phyloP scores from a whole-genome alignment of 2,888 invertebrate species.

The Mesochorus sp. region DNA sequence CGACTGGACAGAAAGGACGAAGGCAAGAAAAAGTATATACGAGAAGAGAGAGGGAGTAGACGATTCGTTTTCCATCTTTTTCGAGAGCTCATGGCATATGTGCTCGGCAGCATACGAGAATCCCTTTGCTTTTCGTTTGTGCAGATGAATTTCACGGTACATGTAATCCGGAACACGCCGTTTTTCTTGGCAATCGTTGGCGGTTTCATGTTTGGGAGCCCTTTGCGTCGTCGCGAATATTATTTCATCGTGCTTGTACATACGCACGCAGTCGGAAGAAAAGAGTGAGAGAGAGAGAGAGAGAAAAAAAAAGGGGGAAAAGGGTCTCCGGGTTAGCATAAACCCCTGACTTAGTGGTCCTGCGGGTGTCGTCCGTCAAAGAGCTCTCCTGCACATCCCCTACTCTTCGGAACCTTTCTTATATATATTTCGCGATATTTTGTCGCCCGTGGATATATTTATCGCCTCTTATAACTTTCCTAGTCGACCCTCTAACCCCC shows the following conservation, averaged over 20 bases:
- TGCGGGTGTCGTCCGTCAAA: slow-evolving; percentile 80
- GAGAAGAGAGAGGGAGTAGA: background rate
- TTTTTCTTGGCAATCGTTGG: slow-evolving; percentile 49
- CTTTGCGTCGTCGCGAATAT: slow-evolving; percentile 72
- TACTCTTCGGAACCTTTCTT: slow-evolving; percentile 71
- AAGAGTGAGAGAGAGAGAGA: slow-evolving; percentile 3
- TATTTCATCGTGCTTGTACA: slow-evolving; percentile 74
- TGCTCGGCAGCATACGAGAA: slow-evolving; percentile 26
- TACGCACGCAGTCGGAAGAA: slow-evolving; percentile 27
- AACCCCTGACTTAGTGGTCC: slow-evolving; percentile 81
- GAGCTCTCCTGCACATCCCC: slow-evolving; percentile 42
- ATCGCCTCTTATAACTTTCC: slow-evolving; percentile 72
- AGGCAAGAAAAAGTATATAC: background rate
- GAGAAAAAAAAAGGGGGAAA: slow-evolving; percentile 60
- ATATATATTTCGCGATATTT: slow-evolving; percentile 78
- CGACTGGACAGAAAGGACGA: slow-evolving; percentile 15
- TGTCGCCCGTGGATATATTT: slow-evolving; percentile 79
- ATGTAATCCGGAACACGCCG: slow-evolving; percentile 54
- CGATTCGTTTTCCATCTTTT: slow-evolving; percentile 49
- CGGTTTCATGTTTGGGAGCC: slow-evolving; percentile 53
- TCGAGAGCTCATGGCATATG: background rate
- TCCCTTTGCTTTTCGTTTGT: slow-evolving; percentile 44
- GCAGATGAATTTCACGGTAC: slow-evolving; percentile 62
- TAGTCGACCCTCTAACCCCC: slow-evolving; percentile 22
- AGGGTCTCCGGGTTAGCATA: slow-evolving; percentile 77